These are phyloP conservation scores for Rhinogobio ventralis DNA, from an alignment of 2,797 vertebrate genomes.

Conservation along the genomic window DNA sequence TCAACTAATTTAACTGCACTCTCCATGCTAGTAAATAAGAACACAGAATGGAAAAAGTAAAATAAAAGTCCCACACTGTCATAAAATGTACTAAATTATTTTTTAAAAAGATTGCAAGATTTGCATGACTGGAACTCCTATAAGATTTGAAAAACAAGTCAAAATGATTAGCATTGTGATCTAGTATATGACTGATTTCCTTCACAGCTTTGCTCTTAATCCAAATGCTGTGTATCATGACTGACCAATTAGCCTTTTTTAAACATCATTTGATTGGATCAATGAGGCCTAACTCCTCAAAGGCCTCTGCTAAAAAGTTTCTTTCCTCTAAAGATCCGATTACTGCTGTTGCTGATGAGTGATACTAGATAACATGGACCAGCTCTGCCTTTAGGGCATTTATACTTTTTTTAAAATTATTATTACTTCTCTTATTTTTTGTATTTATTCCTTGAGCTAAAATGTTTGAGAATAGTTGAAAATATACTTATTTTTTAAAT, in stretches of 20 bases:
- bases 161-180: background rate
- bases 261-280: slow-evolving; percentile 34
- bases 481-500: too few relatives aligned
- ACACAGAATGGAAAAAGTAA: too few relatives aligned
- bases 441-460: background rate
- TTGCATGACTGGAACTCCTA: background rate
- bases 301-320: background rate
- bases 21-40: too few relatives aligned
- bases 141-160: slow-evolving; percentile 1
- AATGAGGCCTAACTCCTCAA: slow-evolving; percentile 31
- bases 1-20: too few relatives aligned
- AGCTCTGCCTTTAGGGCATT: background rate
- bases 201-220: slow-evolving; percentile 61
- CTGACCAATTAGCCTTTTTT: slow-evolving; percentile 76
- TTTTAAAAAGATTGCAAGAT: too few relatives aligned
- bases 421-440: background rate
- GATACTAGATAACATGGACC: background rate
- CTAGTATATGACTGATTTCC: background rate
- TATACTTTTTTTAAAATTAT: too few relatives aligned
- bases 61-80: background rate
- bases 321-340: slow-evolving; percentile 1
- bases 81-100: background rate
- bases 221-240: slow-evolving; percentile 67
- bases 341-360: slow-evolving; percentile 1
- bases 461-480: too few relatives aligned